phyloP scores from a whole-genome alignment of 23 tunicate species.

The Trididemnum clinides region DNA sequence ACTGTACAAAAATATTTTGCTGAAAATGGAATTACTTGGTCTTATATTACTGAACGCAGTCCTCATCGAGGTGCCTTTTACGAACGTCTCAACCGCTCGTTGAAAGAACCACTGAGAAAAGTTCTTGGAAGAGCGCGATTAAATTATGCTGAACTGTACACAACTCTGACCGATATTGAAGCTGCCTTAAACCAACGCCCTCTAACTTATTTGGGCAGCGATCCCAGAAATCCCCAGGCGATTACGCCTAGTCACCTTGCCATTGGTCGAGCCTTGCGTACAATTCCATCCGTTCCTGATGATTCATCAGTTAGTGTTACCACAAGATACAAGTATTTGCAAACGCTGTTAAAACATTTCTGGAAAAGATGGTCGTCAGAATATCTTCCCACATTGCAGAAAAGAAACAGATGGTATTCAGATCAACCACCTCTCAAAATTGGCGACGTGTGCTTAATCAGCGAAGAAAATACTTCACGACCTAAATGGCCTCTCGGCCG shows the following conservation, averaged over 20 bases:
- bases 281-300: no score
- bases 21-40: background rate
- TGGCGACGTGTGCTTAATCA: no score
- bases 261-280: background rate
- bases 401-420: no score
- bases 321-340: no score
- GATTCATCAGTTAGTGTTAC: no score
- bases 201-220: constrained; percentile 11
- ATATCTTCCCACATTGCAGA: no score
- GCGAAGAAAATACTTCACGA: no score
- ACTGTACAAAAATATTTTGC: background rate
- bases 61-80: constrained; percentile 12
- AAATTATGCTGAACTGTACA: constrained; percentile 13
- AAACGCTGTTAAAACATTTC: no score
- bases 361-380: no score
- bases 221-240: background rate
- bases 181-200: background rate
- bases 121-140: background rate
- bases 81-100: background rate
- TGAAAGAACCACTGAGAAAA: constrained; percentile 12
- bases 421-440: no score
- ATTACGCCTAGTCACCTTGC: constrained; percentile 13
- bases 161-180: background rate
- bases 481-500: no score
- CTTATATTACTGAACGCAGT: background rate